These are phyloP conservation scores for Alauda arvensis DNA, from an alignment of 2,797 vertebrate species.

Conservation along the genomic window DNA sequence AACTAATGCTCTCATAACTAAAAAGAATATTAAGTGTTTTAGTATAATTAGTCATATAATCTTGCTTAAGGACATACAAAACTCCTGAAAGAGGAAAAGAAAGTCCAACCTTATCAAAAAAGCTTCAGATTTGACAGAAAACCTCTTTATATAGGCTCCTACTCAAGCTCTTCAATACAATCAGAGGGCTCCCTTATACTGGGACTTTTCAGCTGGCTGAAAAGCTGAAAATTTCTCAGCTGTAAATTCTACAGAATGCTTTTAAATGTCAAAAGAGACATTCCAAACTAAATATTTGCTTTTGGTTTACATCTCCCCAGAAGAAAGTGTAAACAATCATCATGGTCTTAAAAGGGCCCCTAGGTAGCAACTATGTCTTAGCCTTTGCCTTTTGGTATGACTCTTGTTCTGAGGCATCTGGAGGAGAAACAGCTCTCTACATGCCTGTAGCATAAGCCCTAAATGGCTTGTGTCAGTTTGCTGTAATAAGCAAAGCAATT, in stretches of 20 bases:
- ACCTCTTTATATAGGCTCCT: not conserved
- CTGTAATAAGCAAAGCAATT: not conserved
- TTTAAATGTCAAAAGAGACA: conserved; percentile 10
- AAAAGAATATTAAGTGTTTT: not conserved
- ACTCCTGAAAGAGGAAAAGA: not conserved
- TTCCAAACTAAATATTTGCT: not conserved
- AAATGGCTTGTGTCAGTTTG: not conserved
- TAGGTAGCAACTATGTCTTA: not conserved
- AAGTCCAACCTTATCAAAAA: not conserved
- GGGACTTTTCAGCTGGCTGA: not conserved
- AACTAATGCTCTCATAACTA: not conserved
- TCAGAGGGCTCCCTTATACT: not conserved
- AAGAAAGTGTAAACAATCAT: not conserved
- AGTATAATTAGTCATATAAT: not conserved
- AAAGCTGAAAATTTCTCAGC: not conserved
- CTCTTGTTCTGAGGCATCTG: not conserved
- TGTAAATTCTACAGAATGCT: not conserved
- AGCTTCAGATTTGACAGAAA: not conserved
- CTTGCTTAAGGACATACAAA: not conserved
- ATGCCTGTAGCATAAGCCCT: not conserved
- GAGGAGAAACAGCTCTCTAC: not conserved
- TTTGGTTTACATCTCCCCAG: not conserved
- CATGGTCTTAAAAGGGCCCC: not conserved
- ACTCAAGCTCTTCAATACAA: not conserved
- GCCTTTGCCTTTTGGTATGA: not conserved